Conservation (phyloP, 2,888 invertebrate genomes). For the Phalera bucephala region DNA sequence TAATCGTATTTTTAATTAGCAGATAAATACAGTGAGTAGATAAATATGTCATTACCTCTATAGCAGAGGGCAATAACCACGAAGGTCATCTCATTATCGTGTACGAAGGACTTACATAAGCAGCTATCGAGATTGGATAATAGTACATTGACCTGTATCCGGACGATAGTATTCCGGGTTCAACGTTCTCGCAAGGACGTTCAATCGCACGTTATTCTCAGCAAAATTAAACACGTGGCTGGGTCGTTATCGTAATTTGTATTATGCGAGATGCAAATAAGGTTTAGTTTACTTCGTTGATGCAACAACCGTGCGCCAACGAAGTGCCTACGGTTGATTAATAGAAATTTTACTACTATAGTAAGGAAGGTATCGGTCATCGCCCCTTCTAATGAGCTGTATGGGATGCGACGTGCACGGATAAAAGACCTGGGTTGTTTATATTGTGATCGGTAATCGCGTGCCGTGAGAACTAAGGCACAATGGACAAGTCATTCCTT, state of each 20-base stretch:
- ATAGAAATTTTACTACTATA: constrained; percentile 44
- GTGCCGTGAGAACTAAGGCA: constrained; percentile 1
- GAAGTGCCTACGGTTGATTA: constrained; percentile 22
- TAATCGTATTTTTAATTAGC: constrained; percentile 4
- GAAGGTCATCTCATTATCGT: constrained; percentile 63
- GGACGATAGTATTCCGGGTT: constrained; percentile 68
- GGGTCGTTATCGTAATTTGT: constrained; percentile 15
- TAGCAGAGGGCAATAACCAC: constrained; percentile 52
- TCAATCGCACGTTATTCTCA: constrained; percentile 44
- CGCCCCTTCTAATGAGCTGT: constrained; percentile 29
- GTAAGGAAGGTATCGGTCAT: constrained; percentile 46
- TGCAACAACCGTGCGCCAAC: background rate
- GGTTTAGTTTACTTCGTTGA: constrained; percentile 27
- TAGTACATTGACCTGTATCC: constrained; percentile 58
- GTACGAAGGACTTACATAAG: constrained; percentile 65
- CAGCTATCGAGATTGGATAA: constrained; percentile 53
- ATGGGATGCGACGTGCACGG: constrained; percentile 19
- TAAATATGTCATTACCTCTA: constrained; percentile 33
- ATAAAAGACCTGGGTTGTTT: constrained; percentile 18
- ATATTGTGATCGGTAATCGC: constrained; percentile 13
- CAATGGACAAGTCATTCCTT: constrained; percentile 5
- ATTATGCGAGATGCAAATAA: constrained; percentile 18
- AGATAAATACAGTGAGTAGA: constrained; percentile 21
- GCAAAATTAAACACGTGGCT: constrained; percentile 40
- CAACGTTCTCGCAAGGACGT: constrained; percentile 71